Percentiles rank a stretch among this genome's conserved stretches.
These are phyloP conservation scores for Watsonalla cultraria DNA, from an alignment of 2,888 invertebrate genomes.

Conservation along the genomic window DNA sequence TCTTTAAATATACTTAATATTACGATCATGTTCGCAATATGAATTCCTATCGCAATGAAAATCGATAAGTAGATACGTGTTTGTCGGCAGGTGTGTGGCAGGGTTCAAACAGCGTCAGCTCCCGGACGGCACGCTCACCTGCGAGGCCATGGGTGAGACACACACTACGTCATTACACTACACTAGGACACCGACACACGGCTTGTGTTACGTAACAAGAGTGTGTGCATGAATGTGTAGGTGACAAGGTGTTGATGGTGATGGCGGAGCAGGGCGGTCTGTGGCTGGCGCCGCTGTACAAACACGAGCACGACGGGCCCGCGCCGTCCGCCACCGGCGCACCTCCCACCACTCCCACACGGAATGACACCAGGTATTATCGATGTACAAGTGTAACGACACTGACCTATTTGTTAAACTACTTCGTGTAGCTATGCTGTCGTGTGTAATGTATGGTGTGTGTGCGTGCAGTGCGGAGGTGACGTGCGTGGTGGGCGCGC, in stretches of 20 bases:
- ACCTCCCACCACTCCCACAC: conserved; percentile 7
- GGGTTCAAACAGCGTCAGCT: conserved; percentile 79
- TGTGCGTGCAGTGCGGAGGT: conserved; percentile 28
- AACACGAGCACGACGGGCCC: conserved; percentile 46
- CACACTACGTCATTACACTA: conserved; percentile 19
- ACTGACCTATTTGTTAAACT: background rate
- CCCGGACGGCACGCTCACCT: conserved; percentile 52
- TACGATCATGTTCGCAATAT: too few species aligned
- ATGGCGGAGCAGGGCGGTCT: conserved; percentile 81
- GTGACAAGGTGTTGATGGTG: conserved; percentile 80
- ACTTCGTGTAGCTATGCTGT: too few species aligned
- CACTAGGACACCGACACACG: too few species aligned
- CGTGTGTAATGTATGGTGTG: background rate
- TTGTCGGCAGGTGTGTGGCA: conserved; percentile 79
- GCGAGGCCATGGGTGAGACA: conserved; percentile 74
- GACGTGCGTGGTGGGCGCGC: conserved; percentile 38
- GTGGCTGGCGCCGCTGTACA: conserved; percentile 81
- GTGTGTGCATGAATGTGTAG: conserved; percentile 42
- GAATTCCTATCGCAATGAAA: too few species aligned
- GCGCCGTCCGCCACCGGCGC: conserved; percentile 5
- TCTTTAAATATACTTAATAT: too few species aligned
- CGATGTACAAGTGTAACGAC: too few species aligned
- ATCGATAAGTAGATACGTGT: background rate
- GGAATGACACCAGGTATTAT: background rate
- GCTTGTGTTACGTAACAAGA: too few species aligned